Percentiles rank a stretch among this genome's conserved stretches.
These are phyloP conservation scores for Blastobasis adustella DNA, from an alignment of 2,888 invertebrate species.

Conservation along the genomic window DNA sequence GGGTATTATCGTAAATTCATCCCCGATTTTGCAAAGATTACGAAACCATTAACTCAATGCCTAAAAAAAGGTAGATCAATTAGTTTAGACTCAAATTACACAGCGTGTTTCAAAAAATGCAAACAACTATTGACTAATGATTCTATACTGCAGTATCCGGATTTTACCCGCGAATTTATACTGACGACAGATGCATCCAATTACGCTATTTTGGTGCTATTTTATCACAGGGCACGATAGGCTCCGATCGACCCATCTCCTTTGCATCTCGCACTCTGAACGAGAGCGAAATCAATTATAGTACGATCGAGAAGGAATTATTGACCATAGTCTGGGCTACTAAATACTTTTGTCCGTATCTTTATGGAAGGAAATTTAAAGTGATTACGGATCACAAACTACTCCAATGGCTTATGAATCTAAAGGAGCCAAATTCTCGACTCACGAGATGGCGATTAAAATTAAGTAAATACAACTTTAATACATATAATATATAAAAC, in stretches of 20 bases:
- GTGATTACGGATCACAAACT: background rate
- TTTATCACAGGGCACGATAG: too few relatives aligned
- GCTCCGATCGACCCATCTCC: too few relatives aligned
- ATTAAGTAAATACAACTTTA: background rate
- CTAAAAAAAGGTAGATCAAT: slow-evolving; percentile 6
- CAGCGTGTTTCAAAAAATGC: too few relatives aligned
- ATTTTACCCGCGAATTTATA: too few relatives aligned
- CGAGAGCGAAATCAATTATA: background rate
- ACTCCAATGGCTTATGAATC: background rate
- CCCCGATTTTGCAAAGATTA: slow-evolving; percentile 6
- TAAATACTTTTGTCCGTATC: background rate
- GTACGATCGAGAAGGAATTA: background rate
- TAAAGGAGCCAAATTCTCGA: background rate
- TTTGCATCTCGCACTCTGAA: background rate
- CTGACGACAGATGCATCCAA: too few relatives aligned
- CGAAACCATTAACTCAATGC: slow-evolving; percentile 8
- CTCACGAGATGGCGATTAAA: background rate
- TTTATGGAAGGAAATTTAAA: too few relatives aligned
- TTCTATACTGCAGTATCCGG: too few relatives aligned
- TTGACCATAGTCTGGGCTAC: background rate
- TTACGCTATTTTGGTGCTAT: too few relatives aligned
- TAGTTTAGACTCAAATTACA: too few relatives aligned
- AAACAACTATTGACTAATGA: too few relatives aligned
- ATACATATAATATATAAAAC: background rate
- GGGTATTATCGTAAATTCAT: slow-evolving; percentile 11